These are phyloP conservation scores for Aphelinus certus DNA, from an alignment of 1,140 invertebrate genomes.

Conservation along the genomic window DNA sequence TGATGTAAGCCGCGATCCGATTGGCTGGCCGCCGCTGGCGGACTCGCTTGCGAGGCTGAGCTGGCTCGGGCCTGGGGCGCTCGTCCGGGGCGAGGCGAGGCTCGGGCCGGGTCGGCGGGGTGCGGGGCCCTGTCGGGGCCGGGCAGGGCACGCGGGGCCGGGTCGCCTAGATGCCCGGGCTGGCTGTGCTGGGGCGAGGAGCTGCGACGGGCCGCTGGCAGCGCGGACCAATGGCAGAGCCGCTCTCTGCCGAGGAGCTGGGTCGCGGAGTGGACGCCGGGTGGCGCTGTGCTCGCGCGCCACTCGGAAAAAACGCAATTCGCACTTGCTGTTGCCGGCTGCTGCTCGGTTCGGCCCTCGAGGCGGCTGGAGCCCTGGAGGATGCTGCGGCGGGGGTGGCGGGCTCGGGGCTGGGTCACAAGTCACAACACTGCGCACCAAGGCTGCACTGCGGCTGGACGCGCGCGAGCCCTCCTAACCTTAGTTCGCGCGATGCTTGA, in stretches of 20 bases:
- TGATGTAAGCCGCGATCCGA: constrained; percentile 3
- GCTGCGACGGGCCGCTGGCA: background rate
- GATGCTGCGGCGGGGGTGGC: background rate
- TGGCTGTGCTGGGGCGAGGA: background rate
- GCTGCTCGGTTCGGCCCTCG: constrained; percentile 26
- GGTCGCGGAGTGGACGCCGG: constrained; percentile 48
- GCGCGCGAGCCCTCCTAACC: constrained; percentile 45
- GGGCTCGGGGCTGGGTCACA: background rate
- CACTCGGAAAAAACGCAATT: constrained; percentile 50
- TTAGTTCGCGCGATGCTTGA: constrained; percentile 47
- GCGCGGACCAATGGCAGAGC: constrained; percentile 55
- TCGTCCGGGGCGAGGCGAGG: background rate
- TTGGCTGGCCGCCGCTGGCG: background rate
- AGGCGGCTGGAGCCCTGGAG: background rate
- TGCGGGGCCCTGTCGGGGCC: background rate
- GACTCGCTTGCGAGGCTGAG: background rate
- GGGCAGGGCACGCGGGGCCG: background rate
- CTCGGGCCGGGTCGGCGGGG: background rate
- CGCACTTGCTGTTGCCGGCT: constrained; percentile 23
- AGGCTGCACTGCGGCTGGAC: background rate
- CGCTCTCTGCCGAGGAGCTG: constrained; percentile 45
- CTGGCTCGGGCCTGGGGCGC: background rate
- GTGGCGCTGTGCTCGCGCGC: constrained; percentile 48
- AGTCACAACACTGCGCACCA: too few relatives aligned
- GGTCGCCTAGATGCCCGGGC: background rate